phyloP scores from a whole-genome alignment of 2,113 vertebrate species.

The Pangasianodon gigas region DNA sequence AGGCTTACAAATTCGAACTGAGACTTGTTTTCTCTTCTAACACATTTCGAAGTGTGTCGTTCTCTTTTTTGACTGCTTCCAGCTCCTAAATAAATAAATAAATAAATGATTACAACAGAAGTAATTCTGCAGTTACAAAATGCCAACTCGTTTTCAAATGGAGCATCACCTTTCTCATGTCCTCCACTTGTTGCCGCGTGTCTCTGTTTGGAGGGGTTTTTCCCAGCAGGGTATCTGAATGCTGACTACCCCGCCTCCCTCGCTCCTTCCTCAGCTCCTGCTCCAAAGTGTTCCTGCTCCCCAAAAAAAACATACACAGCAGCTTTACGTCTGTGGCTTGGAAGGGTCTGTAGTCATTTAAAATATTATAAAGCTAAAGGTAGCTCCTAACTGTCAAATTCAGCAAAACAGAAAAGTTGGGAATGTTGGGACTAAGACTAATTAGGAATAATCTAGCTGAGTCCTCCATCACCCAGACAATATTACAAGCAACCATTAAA shows the following conservation, averaged over 20 bases:
- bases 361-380: background rate
- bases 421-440: no score
- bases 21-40: conserved; percentile 70
- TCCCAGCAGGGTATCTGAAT: conserved; percentile 44
- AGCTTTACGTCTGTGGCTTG: background rate
- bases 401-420: background rate
- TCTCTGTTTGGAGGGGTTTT: conserved; percentile 59
- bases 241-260: conserved; percentile 68
- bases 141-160: background rate
- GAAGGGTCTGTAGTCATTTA: background rate
- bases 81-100: conserved; percentile 56
- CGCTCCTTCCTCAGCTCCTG: conserved; percentile 80
- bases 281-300: conserved; percentile 68
- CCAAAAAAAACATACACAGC: background rate
- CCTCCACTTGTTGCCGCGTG: conserved; percentile 58
- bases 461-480: background rate
- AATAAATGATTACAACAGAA: background rate
- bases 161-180: conserved; percentile 67
- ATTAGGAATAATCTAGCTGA: background rate
- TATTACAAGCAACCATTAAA: background rate
- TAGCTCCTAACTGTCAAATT: background rate
- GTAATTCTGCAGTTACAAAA: background rate
- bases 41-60: conserved; percentile 52
- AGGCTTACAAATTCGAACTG: conserved; percentile 69
- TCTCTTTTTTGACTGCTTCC: conserved; percentile 68